Evolutionary conservation across 2,888 invertebrate species (phyloP), one percentile per base, ranked within the genome.

Genomic region (Leptinotarsa juncta): DNA sequence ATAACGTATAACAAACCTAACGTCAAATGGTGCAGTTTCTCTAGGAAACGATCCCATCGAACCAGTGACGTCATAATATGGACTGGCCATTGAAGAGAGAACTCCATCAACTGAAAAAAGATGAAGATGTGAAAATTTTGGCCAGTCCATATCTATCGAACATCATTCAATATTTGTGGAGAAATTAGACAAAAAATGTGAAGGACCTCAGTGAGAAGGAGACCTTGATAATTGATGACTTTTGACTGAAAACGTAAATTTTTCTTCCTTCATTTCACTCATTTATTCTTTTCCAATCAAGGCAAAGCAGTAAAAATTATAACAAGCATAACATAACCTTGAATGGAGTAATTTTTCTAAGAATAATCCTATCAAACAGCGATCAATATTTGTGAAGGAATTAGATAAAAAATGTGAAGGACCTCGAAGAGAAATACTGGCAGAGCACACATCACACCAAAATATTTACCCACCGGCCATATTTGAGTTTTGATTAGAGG

Each of bases 401-500:
- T 62, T 32, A 62, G 62, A 71, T 60, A 57, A 66, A 73, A 71
- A 70, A 70, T 67, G 60, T 49, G 48, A 69, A 69, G 55, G 60
- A 69, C 50, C 65, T 32, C 55, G 55, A 49, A 71, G 42, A 51
- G 62, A 42, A 26, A 62, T 32, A 62, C 62, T 62, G 32, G n/a
- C n/a, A 62, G 16, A 62, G 14, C 62, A 62, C 62, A 62, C 48
- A 65, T 23, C 53, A 18, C 55, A 71, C 50, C 42, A 53, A 42
- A 66, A 71, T 71, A 66, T 65, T 66, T 66, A 48, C 71, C 51
- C 20, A 51, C 49, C 62, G 53, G 70, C 48, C 57, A 72, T 75
- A 62, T 76, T 75, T 69, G 70, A 57, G 65, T 62, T 73, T 60
- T 67, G 73, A 77, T 77, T 74, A 77, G 50, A 67, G 23, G 67